Conservation (phyloP, 1,140 invertebrate genomes). For the Lepidostoma basale region DNA sequence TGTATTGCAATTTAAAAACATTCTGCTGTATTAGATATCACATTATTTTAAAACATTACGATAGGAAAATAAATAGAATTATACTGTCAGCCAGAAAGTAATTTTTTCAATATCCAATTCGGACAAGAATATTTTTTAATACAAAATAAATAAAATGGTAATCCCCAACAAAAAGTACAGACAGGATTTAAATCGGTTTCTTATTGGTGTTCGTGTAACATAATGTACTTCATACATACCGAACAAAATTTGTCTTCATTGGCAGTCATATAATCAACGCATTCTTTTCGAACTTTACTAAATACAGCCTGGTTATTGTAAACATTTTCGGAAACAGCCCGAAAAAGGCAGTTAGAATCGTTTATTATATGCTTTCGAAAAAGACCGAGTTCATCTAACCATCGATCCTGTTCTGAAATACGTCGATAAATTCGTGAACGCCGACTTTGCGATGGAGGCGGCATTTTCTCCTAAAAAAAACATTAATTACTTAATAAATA, state of each 20-base stretch:
- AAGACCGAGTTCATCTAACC: slow-evolving; percentile 76
- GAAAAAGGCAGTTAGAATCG: slow-evolving; percentile 84
- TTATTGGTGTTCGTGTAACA: too few relatives aligned
- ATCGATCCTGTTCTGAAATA: slow-evolving; percentile 61
- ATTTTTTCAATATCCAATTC: too few relatives aligned
- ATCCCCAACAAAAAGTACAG: too few relatives aligned
- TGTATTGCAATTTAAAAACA: too few relatives aligned
- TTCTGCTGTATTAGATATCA: too few relatives aligned
- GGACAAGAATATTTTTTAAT: too few relatives aligned
- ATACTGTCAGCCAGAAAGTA: too few relatives aligned
- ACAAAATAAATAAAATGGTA: too few relatives aligned
- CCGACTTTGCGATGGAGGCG: slow-evolving; percentile 14
- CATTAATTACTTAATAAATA: background rate
- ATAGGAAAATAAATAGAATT: too few relatives aligned
- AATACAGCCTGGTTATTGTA: slow-evolving; percentile 80
- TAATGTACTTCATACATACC: too few relatives aligned
- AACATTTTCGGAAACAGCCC: slow-evolving; percentile 84
- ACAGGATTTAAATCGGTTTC: too few relatives aligned
- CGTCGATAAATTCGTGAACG: slow-evolving; percentile 17
- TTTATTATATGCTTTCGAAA: slow-evolving; percentile 82
- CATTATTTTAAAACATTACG: too few relatives aligned
- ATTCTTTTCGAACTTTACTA: slow-evolving; percentile 72
- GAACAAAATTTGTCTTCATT: slow-evolving; percentile 59
- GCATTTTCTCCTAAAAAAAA: slow-evolving; percentile 20
- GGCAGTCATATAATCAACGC: slow-evolving; percentile 71